Evolutionary conservation across 2,113 vertebrate species (phyloP).

Genomic region (Aegithalos caudatus): DNA sequence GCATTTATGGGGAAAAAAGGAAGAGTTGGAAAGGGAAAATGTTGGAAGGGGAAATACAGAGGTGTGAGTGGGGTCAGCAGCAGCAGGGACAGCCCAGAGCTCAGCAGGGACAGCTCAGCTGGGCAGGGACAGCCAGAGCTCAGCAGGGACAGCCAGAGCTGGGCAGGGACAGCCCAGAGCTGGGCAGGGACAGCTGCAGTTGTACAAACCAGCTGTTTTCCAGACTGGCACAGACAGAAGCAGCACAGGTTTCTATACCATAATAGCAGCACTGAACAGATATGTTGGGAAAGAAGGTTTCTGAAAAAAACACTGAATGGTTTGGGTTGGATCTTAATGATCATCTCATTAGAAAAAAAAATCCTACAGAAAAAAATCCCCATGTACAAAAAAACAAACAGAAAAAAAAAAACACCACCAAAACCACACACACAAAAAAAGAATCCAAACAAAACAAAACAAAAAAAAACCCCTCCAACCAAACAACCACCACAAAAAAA

Average conservation of each 20-base stretch:
- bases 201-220: not conserved
- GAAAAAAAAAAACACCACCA: not conserved
- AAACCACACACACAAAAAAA: not conserved
- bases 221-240: not conserved
- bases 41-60: not conserved
- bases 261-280: rapidly evolving
- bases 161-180: no score
- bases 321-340: not conserved
- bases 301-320: not conserved
- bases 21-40: not conserved
- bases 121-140: no score
- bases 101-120: not conserved
- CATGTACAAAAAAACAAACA: no score
- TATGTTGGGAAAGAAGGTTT: not conserved
- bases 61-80: rapidly evolving
- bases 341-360: not conserved
- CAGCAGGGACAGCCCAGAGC: not conserved
- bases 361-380: not conserved
- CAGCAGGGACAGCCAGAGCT: no score
- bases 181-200: not conserved
- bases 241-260: not conserved
- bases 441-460: not conserved
- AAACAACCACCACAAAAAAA: not conserved
- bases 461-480: not conserved
- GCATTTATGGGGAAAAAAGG: not conserved